Evolutionary conservation across 2,888 invertebrate genomes (phyloP), one percentile per base, ranked within the genome.

Genomic region (Leucoma salicis): DNA sequence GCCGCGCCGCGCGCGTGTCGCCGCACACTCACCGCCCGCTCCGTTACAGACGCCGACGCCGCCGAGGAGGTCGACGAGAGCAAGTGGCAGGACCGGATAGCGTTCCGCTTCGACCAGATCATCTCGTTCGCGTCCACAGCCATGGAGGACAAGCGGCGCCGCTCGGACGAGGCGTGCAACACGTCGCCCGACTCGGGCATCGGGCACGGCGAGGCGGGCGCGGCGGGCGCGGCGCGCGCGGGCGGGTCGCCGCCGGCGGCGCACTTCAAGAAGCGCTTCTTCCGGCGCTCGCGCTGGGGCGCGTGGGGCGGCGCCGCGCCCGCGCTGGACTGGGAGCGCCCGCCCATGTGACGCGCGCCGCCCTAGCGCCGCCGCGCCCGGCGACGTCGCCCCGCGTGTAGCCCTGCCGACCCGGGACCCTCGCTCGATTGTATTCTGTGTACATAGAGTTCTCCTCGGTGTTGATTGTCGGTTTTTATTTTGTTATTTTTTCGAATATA

Each of bases 91-190:
- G 96, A 97, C 81, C 94, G 96, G 60, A 96, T 97, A 66, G 96
- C 95, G 77, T 96, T 95, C 60, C 96, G 97, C 39, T 98, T 98
- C 90, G 98, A 98, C 87, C 94, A 97, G 58, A 91, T 98, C 66
- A 96, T 98, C 58, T 97, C 97, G 46, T 96, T 97, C 76, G 97
- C 97, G 35, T 96, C 97, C 28, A 97, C 96, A 11, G 97, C 97
- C 70, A 91, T 97, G 76, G 97, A 96, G 76, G 95, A 96, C 82
- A 93, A 96, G 70, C 92, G 96, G 44, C 92, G 96, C 47, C 92
- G 96, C 47, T 96, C 96, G 28, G 96, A 96, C 82, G 95, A 95
- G 62, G 78, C 94, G 65, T 94, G 94, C 74, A 96, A 96, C 78
- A 96, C 96, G 34, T 96, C 96, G 55, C 96, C 96, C 8, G 96